A percentile compares a stretch with the other conserved stretches of the same genome.
Evolutionary conservation across 2,797 vertebrate genomes (phyloP).

Genomic region (Acipenser ruthenus): DNA sequence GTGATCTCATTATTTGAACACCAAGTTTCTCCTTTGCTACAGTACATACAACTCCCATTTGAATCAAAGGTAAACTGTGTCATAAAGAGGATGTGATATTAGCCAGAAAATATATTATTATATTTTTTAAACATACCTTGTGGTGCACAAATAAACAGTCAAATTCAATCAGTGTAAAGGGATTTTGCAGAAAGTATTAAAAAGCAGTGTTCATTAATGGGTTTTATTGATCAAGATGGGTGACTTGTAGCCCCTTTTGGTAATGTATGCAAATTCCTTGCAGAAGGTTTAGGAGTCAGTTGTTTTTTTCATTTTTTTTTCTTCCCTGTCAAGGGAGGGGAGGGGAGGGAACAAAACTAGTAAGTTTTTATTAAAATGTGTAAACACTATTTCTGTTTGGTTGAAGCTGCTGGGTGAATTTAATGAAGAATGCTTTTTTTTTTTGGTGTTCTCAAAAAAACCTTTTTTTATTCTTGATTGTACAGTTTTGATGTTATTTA

Average conservation of each 20-base stretch:
- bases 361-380: constrained; percentile 8
- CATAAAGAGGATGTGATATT: too few relatives aligned
- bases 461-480: constrained; percentile 27
- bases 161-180: too few relatives aligned
- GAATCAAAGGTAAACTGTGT: too few relatives aligned
- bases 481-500: constrained; percentile 17
- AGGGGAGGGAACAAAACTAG: constrained; percentile 10
- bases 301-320: constrained; percentile 6
- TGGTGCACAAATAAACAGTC: too few relatives aligned
- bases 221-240: too few relatives aligned
- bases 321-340: constrained; percentile 11
- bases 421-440: constrained; percentile 24
- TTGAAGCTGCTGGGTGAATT: constrained; percentile 24
- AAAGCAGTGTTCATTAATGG: too few relatives aligned
- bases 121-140: too few relatives aligned
- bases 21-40: too few relatives aligned
- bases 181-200: too few relatives aligned
- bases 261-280: constrained; percentile 11
- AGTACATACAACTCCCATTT: too few relatives aligned
- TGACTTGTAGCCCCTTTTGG: not conserved
- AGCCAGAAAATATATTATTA: too few relatives aligned
- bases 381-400: constrained; percentile 26
- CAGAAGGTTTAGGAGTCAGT: constrained; percentile 7
- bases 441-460: constrained; percentile 11
- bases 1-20: too few relatives aligned